Base-by-base conservation (phyloP, 64 coral and sea anemone species). In the Anthopleura sola region DNA sequence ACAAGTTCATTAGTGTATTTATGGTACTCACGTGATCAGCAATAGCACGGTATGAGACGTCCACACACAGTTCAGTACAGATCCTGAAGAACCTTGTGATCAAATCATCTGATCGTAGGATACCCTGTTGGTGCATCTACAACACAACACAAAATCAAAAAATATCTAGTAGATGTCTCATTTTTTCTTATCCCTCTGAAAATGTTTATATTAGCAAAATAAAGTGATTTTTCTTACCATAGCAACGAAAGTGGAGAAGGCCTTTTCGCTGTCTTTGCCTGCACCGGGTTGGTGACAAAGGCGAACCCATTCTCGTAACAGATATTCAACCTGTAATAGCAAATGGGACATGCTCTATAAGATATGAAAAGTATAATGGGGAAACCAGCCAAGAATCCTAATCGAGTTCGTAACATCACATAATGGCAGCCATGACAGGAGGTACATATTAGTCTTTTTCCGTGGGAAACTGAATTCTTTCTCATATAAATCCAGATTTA, bases 11-110 rank as follows among this genome's bases (percentile, higher is more conserved):
- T 15, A 12, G 16, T 53, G 13, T 62, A 9, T n/a, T 34, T 2
- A 15, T 66, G 21, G 21, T 71, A 92, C 96, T 89, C 75, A 99
- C 97, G 49, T 99, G 92, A 76, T 99, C 97, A 40, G 31, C 87
- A 9, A 99, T 68, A 28, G 97, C 93, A 51, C 97, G 78, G 74
- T 99, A 99, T 0, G 97, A 92, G 1, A 92, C 90, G 18, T 99
- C 97, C 17, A 99, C 97, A 46, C 97, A 99, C 57, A 94, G 68
- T 58, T 99, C 97, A 5, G 97, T 99, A 48, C 97, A 94, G 75
- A 99, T 95, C 21, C 97, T 93, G 85, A 99, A 99, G 75, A 99
- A 99, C 56, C 97, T 86, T 23, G 97, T 99, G n/a, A 99, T 99
- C 23, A 99, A 87, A 68, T 99, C 97, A 85, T 99, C 97, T 85